Evolutionary conservation across 1,140 invertebrate genomes (phyloP), one percentile per base, ranked within the genome.

Genomic region (Drosophila murphyi): DNA sequence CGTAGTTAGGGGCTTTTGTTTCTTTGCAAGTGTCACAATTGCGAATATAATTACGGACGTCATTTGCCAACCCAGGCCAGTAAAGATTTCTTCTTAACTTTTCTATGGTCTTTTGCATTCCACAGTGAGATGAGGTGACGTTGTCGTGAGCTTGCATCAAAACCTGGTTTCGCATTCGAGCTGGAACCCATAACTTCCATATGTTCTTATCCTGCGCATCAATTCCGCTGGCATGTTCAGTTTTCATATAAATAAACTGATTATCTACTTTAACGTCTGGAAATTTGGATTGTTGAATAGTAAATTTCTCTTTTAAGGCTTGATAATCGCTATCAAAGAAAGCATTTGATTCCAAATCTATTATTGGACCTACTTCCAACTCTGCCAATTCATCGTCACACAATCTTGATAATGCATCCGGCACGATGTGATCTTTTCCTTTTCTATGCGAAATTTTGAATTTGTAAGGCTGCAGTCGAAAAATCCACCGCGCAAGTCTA

Each of bases 191-290:
- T 20, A 20, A 20, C 20, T 20, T 20, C 20, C 20, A 20, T 20
- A 20, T 20, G 1, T 20, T 20, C 20, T 20, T 20, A 20, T 20
- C 20, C 20, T 20, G 20, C 20, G 20, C 20, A 2, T 50, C 28
- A 0, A 3, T 8, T 31, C 28, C 48, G 3, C 8, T 32, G 3
- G 50, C 7, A 32, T 51, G 50, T 51, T 51, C 50, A 10, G 31
- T n/a, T 51, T n/a, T 31, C 2, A 51, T 51, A 34, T 51, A 51
- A 32, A 51, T 51, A 51, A 32, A 34, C 4, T 32, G 50, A 5
- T 51, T 8, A 51, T 32, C 5, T 51, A 12, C 12, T 12, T 12
- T 12, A 12, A 12, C n/a, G 10, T 51, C 50, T 3, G 29, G 29
- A 10, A 51, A 34, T 32, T 51, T 34, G 2, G 29, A 51, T 8